Evolutionary conservation across 2,797 vertebrate species (phyloP).

Genomic region (Peromyscus eremicus): DNA sequence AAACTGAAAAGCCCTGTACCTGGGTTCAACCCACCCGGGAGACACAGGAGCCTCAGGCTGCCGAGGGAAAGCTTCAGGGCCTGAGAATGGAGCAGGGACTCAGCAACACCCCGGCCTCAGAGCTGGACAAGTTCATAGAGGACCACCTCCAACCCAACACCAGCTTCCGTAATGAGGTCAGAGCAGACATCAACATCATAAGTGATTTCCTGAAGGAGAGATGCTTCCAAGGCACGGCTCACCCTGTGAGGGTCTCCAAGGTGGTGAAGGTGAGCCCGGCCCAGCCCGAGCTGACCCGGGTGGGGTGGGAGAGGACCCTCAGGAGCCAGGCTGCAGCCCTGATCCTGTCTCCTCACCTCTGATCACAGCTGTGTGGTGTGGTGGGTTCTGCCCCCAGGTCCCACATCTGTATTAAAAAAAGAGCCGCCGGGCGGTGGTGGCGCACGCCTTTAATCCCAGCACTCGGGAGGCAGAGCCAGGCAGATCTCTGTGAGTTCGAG

Average conservation of each 20-base stretch:
- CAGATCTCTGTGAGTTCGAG: too few relatives aligned
- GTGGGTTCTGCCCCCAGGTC: not conserved
- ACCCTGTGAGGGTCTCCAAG: slow-evolving; percentile 31
- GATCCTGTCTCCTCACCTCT: not conserved
- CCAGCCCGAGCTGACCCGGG: not conserved
- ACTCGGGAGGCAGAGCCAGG: too few relatives aligned
- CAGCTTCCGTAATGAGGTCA: fast-evolving
- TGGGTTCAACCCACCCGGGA: fast-evolving
- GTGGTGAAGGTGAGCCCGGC: slow-evolving; percentile 81
- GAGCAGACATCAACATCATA: not conserved
- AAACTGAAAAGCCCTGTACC: slow-evolving; percentile 16
- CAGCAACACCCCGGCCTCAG: fast-evolving
- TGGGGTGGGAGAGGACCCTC: fast-evolving
- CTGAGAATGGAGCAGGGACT: not conserved
- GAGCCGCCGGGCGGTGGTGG: too few relatives aligned
- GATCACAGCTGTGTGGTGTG: not conserved
- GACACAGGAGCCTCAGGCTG: fast-evolving
- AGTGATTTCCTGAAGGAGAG: slow-evolving; percentile 71
- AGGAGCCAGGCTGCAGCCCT: not conserved
- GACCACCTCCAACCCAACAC: slow-evolving; percentile 15
- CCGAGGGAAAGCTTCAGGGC: fast-evolving
- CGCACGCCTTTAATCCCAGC: too few relatives aligned
- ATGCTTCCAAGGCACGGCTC: fast-evolving
- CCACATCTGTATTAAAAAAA: not conserved
- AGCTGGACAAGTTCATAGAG: slow-evolving; percentile 72